Evolutionary conservation across 92 coral and sea anemone species (phyloP), one percentile per base, ranked within the genome.

Genomic region (Zoanthus gigantus): DNA sequence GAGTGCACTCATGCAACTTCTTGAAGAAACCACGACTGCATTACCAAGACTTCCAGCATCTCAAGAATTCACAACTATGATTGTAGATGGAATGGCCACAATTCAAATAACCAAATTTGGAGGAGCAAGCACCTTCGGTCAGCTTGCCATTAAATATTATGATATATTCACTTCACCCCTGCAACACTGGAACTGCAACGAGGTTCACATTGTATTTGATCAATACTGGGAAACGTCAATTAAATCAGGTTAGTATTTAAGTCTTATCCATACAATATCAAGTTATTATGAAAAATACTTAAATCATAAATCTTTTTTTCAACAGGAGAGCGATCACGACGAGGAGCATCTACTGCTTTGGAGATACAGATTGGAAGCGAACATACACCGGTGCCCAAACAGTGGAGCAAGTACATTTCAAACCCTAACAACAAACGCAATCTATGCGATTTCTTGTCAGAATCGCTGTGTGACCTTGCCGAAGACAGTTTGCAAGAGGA

Each of bases 191-290:
- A 85, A 77, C 81, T 86, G 87, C 54, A 30, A 75, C 58, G 23
- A 81, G 80, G 87, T 87, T 79, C 74, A 87, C 85, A 16, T 91
- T 10, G 89, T 88, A 9, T 91, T 91, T 66, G 94, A 88, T 68
- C 88, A 91, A 60, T 80, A 91, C 80, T 79, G 93, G 85, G 52
- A 72, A 42, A 53, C 7, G 45, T 91, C 91, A 16, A 91, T 91
- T 77, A 81, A 91, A 79, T 91, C 87, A 31, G 93, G 93, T 16
- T 61, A 17, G 68, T 61, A 61, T 61, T 61, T 61, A 17, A 61
- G 30, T 61, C 0, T 50, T 50, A 50, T 50, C 1, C 12, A 50
- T 50, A 50, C 56, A 11, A 50, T 50, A 50, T 50, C 68, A 61
- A 16, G 29, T 61, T 4, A 61, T 61, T 0, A 61, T 61, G 9